These are phyloP conservation scores for Gymnocypris eckloni DNA, from an alignment of 2,797 vertebrate species.

Conservation along the genomic window DNA sequence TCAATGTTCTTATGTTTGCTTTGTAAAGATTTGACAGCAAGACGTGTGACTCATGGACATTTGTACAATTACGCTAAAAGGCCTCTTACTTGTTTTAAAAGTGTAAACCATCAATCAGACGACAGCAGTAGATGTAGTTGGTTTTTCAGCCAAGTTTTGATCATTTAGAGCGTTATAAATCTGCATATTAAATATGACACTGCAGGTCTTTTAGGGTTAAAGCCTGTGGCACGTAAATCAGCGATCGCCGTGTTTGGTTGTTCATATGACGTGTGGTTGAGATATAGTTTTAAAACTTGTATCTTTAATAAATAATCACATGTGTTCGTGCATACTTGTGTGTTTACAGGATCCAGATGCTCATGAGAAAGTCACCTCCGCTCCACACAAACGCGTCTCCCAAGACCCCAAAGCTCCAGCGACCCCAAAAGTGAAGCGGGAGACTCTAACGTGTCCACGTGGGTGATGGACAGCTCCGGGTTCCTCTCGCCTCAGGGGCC, in stretches of 20 bases:
- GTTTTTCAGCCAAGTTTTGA: no score
- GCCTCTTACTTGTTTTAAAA: no score
- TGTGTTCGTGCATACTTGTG: background rate
- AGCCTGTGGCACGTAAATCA: no score
- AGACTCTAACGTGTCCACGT: conserved; percentile 76
- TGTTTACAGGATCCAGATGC: conserved; percentile 57
- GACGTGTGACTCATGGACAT: no score
- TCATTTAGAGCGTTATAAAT: background rate
- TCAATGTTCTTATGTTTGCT: no score
- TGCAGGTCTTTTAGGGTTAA: background rate
- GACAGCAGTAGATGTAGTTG: no score
- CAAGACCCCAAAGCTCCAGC: conserved; percentile 59
- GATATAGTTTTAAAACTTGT: background rate
- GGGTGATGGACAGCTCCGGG: conserved; percentile 90
- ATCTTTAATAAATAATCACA: background rate
- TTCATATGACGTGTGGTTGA: no score
- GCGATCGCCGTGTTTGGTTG: no score
- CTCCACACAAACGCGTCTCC: conserved; percentile 56
- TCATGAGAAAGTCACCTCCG: conserved; percentile 53
- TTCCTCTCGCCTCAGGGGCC: conserved; percentile 81
- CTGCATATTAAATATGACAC: no score
- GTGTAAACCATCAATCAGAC: no score
- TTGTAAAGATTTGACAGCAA: no score
- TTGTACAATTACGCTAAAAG: no score
- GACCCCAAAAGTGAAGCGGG: conserved; percentile 67